Conservation (phyloP, 2,888 invertebrate genomes). For the Heliconius erato region DNA sequence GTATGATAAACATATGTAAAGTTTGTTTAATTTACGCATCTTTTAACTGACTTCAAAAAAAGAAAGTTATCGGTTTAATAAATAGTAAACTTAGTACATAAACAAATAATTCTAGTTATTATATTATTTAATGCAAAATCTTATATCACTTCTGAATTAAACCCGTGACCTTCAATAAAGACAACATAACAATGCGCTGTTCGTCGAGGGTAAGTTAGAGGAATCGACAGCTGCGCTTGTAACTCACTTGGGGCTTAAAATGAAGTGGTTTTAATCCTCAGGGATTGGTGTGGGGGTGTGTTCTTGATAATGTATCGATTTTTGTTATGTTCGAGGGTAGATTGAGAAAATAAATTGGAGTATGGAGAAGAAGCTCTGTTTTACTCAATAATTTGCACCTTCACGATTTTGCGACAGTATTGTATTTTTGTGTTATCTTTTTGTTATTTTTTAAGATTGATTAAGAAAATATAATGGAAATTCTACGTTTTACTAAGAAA, state of each 20-base stretch:
- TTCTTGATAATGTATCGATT: conserved; percentile 20
- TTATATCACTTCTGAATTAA: neutral
- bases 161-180: neutral
- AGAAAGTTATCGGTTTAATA: neutral
- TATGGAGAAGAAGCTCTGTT: neutral
- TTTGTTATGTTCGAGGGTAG: neutral
- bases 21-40: no score
- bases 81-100: neutral
- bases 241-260: conserved; percentile 11
- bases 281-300: neutral
- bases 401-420: no score
- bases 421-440: no score
- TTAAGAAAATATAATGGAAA: no score
- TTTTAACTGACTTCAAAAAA: no score
- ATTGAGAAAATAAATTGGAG: neutral
- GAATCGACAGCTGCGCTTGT: conserved; percentile 27
- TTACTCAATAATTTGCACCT: no score
- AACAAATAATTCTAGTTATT: neutral
- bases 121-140: neutral
- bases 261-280: conserved; percentile 1
- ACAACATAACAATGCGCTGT: neutral
- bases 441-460: no score
- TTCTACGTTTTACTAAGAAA: no score
- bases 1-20: neutral
- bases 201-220: conserved; percentile 8